Evolutionary conservation across 1,140 invertebrate genomes (phyloP).

Genomic region (Oncopodura yosiiana): DNA sequence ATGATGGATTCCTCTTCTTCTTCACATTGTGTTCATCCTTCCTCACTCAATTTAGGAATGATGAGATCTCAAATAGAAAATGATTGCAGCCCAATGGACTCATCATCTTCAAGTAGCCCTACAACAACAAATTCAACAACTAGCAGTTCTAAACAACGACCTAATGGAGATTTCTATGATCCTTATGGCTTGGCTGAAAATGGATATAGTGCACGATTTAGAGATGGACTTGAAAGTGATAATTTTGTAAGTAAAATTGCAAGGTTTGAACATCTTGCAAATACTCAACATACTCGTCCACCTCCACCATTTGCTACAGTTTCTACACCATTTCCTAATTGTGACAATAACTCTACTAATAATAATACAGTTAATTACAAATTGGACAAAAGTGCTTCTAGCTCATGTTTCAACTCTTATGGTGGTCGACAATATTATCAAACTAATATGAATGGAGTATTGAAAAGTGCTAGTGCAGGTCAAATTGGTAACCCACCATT

Average conservation of each 20-base stretch:
- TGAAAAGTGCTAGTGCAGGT: neutral
- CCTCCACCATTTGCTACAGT: neutral
- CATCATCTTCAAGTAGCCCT: neutral
- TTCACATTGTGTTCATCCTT: neutral
- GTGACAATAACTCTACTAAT: too few relatives aligned
- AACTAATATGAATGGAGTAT: too few relatives aligned
- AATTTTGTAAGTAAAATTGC: slow-evolving; percentile 39
- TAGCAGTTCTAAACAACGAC: neutral
- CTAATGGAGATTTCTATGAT: neutral
- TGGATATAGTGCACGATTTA: neutral
- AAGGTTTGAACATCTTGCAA: slow-evolving; percentile 37
- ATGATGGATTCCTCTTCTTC: slow-evolving; percentile 4
- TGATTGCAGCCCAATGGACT: neutral
- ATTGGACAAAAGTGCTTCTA: too few relatives aligned
- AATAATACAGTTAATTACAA: too few relatives aligned
- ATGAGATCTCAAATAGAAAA: neutral
- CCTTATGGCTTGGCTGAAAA: neutral
- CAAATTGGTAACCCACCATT: too few relatives aligned
- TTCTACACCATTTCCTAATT: neutral
- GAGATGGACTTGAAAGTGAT: slow-evolving; percentile 36
- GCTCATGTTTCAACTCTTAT: too few relatives aligned
- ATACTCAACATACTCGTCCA: slow-evolving; percentile 24
- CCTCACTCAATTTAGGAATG: neutral
- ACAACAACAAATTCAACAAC: neutral
- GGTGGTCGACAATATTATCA: too few relatives aligned